Evolutionary conservation across 2,797 vertebrate species (phyloP).

Genomic region (Telmatherina bonti): DNA sequence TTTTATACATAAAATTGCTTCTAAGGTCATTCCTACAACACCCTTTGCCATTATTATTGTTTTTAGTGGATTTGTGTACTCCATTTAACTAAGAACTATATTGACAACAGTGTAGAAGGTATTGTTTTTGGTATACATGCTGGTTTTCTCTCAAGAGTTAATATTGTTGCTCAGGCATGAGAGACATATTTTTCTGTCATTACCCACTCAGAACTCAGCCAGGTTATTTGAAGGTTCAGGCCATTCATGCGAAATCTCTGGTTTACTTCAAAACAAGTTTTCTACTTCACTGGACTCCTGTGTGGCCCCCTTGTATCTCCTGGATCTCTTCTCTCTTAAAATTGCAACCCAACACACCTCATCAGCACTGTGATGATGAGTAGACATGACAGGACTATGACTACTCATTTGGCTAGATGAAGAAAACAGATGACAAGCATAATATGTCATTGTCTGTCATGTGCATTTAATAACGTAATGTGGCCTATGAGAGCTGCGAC

Average conservation of each 20-base stretch:
- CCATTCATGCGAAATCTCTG: constrained; percentile 44
- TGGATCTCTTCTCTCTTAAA: constrained; percentile 38
- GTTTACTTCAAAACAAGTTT: constrained; percentile 65
- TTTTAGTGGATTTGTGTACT: background rate
- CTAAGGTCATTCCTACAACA: too few relatives aligned
- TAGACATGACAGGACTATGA: constrained; percentile 54
- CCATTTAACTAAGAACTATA: background rate
- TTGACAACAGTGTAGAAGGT: background rate
- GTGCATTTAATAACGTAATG: constrained; percentile 19
- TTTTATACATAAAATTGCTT: too few relatives aligned
- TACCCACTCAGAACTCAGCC: constrained; percentile 39
- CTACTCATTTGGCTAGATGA: constrained; percentile 55
- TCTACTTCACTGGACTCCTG: constrained; percentile 58
- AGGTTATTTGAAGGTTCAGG: constrained; percentile 62
- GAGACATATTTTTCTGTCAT: constrained; percentile 17
- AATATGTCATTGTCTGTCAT: constrained; percentile 44
- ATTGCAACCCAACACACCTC: constrained; percentile 37
- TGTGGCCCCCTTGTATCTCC: constrained; percentile 15
- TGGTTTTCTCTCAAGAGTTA: constrained; percentile 19
- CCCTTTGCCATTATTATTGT: too few relatives aligned
- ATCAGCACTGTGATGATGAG: constrained; percentile 39
- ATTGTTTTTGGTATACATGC: background rate
- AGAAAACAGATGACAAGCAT: constrained; percentile 38
- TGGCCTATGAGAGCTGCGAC: constrained; percentile 16
- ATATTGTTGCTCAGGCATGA: background rate